Conservation (phyloP, 2,797 vertebrate species). For the Sebastes matsubarae region DNA sequence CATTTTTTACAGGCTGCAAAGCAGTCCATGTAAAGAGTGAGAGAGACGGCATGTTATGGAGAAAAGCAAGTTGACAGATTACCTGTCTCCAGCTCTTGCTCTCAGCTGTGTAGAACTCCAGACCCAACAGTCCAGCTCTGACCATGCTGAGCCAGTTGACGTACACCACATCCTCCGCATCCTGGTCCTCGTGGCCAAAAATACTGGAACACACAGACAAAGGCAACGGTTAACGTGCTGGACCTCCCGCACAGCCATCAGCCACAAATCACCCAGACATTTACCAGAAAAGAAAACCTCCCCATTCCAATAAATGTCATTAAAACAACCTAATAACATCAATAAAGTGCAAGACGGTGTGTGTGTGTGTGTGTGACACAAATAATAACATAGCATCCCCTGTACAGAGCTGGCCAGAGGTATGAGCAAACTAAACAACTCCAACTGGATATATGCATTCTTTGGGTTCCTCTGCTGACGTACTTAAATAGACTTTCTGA, state of each 20-base stretch:
- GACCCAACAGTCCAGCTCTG: constrained; percentile 87
- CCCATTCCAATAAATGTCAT: not conserved
- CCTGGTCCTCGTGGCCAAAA: constrained; percentile 87
- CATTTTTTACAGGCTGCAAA: not conserved
- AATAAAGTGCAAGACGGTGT: not conserved
- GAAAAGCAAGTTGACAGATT: not conserved
- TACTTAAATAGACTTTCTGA: not conserved
- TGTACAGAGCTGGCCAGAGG: not conserved
- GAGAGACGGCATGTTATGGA: not conserved
- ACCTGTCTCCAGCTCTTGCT: constrained; percentile 93
- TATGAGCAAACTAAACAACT: not conserved
- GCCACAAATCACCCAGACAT: not conserved
- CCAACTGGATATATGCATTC: not conserved
- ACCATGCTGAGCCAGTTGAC: constrained; percentile 96
- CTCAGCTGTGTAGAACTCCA: constrained; percentile 93
- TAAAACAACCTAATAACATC: not conserved
- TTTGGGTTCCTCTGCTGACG: not conserved
- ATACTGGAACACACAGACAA: constrained; percentile 77
- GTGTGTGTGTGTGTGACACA: not conserved
- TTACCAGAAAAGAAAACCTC: not conserved
- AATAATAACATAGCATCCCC: not conserved
- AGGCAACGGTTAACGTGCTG: not conserved
- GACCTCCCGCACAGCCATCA: not conserved
- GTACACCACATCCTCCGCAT: constrained; percentile 88
- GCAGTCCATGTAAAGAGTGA: not conserved